Base-by-base conservation (phyloP, 2,888 invertebrate genomes). In the Chaetoderma sp. region DNA sequence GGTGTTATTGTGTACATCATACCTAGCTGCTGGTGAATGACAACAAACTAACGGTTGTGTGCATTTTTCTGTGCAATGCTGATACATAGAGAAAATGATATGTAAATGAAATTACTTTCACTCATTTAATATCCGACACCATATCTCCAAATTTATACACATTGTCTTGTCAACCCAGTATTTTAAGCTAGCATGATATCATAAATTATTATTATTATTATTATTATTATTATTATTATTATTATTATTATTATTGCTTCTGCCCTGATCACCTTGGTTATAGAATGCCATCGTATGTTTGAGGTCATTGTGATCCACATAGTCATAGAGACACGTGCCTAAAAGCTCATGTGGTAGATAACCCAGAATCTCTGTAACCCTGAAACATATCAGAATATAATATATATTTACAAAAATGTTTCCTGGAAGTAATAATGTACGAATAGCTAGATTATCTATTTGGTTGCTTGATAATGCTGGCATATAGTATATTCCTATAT, bases 311-410 rank as follows among this genome's bases (percentile, higher is more conserved):
- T 92, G 92, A 78, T 93, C 91, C 81, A 93, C 94, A 87, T 95
- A 95, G 87, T 96, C 96, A 85, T 96, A 96, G 89, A 96, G 92
- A 76, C 94, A 95, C 13, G 95, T 94, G 39, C 96, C 96, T 25
- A 96, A 87, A 54, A 97, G 88, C 88, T 97, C 96, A 88, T 97
- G 96, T 1, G 96, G 96, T 63, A 97, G 88, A 88, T 93, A 96
- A 1, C 96, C 96, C 66, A 96, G 89, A 36, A 94, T 92, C 71
- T 94, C 86, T 1, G 96, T 96, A 28, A 94, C 94, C 84, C 95
- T 95, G 88, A 30, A 87, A 86, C 60, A 71, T 47, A 36, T 44
- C 57, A 66, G 54, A 25, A 63, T 8, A 25, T 18, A 55, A 61
- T 39, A 32, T 54, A 25, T 55, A 50, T 16, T 39, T 49, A 21